phyloP scores from a whole-genome alignment of 2,888 invertebrate genomes.

The Philonicus albiceps region DNA sequence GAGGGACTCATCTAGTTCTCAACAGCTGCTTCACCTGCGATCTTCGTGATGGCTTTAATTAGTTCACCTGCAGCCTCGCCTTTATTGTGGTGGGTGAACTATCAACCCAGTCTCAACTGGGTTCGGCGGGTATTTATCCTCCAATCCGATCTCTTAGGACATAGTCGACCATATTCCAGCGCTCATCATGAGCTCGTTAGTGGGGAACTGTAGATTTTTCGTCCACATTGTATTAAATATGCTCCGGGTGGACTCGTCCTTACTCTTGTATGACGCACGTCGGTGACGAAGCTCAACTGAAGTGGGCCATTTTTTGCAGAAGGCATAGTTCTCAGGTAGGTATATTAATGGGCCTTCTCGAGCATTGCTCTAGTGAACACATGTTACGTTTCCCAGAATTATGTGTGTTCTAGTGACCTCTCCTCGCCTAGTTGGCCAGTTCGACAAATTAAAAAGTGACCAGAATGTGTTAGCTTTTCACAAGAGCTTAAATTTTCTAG shows the following conservation, averaged over 20 bases:
- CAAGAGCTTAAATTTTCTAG: background rate
- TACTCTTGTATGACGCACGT: background rate
- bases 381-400: conserved; percentile 9
- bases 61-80: conserved; percentile 7
- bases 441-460: conserved; percentile 9
- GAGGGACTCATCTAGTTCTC: background rate
- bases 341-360: background rate
- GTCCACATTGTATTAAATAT: background rate
- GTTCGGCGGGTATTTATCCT: background rate
- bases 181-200: background rate
- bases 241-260: background rate
- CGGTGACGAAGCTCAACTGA: background rate
- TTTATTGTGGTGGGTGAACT: background rate
- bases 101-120: background rate
- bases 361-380: background rate
- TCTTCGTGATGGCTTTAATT: conserved; percentile 17
- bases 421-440: background rate
- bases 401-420: background rate
- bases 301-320: background rate
- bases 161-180: background rate
- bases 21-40: background rate
- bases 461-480: conserved; percentile 2
- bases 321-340: background rate
- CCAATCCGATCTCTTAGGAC: background rate
- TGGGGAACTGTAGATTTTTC: background rate